These are phyloP conservation scores for Alligator mississippiensis DNA, from an alignment of 2,113 vertebrate genomes.

Conservation along the genomic window DNA sequence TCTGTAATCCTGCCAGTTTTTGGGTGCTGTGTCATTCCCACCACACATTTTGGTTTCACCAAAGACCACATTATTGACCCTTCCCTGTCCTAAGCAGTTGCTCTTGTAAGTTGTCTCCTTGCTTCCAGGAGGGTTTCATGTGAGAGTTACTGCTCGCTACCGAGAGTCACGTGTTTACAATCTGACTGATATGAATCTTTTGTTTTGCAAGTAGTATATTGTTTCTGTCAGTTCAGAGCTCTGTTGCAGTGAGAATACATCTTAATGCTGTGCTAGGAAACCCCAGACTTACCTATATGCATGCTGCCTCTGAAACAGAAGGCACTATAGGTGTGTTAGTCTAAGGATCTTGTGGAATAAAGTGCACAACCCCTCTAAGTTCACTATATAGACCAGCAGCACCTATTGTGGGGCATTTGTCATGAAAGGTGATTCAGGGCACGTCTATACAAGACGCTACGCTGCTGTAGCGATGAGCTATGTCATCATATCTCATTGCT, in stretches of 20 bases:
- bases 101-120: not conserved
- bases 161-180: not conserved
- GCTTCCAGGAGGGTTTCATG: not conserved
- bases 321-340: too few species aligned
- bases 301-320: too few species aligned
- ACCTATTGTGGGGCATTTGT: too few species aligned
- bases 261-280: too few species aligned
- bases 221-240: slow-evolving; percentile 8
- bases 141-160: not conserved
- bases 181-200: not conserved
- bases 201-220: not conserved
- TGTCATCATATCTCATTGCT: too few species aligned
- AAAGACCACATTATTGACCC: not conserved
- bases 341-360: too few species aligned
- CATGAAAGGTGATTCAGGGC: too few species aligned
- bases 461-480: too few species aligned
- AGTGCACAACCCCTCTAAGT: too few species aligned
- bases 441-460: too few species aligned
- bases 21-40: not conserved
- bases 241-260: not conserved
- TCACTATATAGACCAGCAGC: too few species aligned
- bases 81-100: not conserved
- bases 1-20: not conserved
- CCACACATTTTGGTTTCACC: not conserved
- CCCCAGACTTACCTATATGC: too few species aligned